A percentile compares a stretch with the other conserved stretches of the same genome.
Conservation (phyloP, 35 echinoderm and acorn worm genomes). For the Patiria miniata region DNA sequence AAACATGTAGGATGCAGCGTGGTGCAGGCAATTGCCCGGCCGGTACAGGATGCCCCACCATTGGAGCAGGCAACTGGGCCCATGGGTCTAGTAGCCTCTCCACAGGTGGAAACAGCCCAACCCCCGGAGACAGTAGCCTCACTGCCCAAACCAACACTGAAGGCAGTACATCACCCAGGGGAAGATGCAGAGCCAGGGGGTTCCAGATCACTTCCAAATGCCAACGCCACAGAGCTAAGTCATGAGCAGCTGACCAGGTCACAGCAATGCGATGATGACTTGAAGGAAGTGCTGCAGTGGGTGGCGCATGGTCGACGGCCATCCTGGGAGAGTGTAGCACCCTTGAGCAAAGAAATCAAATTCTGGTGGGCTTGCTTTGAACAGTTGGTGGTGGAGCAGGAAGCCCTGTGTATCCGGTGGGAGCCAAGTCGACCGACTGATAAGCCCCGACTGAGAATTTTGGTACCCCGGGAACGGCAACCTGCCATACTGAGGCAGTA, state of each 20-base stretch:
- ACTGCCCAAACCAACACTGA: not conserved
- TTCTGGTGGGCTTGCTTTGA: conserved; percentile 12
- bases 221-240: not conserved
- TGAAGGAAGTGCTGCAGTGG: not conserved
- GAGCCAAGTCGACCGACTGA: not conserved
- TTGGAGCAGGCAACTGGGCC: too few relatives aligned
- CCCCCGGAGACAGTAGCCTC: not conserved
- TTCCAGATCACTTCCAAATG: too few relatives aligned
- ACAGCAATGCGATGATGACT: not conserved
- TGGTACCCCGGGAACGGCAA: not conserved
- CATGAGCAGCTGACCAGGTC: not conserved
- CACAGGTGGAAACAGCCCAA: too few relatives aligned
- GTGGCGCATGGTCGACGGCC: not conserved
- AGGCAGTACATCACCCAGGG: not conserved
- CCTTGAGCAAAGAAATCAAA: not conserved
- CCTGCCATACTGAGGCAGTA: not conserved
- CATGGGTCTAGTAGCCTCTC: too few relatives aligned
- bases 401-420: not conserved
- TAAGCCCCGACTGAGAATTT: not conserved
- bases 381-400: not conserved
- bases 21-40: not conserved
- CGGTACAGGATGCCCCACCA: not conserved
- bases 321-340: conserved; percentile 3
- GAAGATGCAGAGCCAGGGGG: not conserved
- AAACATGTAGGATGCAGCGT: not conserved